Conservation (phyloP, 2,888 invertebrate species). For the Dasysyrphus tricinctus region DNA sequence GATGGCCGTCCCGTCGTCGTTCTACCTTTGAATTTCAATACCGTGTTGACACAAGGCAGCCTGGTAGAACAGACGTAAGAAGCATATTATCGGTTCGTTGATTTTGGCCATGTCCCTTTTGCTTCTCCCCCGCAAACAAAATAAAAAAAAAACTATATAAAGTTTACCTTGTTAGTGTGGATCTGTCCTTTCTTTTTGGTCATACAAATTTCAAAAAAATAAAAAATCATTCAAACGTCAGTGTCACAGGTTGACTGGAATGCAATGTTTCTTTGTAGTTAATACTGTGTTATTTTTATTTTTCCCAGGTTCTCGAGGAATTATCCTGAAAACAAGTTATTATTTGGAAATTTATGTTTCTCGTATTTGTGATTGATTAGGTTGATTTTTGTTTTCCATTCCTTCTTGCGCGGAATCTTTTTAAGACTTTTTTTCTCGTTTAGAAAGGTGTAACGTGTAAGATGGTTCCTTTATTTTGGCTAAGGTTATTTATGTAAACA, state of each 20-base stretch:
- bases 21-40: conserved; percentile 20
- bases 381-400: conserved; percentile 40
- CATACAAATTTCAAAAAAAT: not conserved
- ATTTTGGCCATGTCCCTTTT: conserved; percentile 23
- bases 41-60: conserved; percentile 42
- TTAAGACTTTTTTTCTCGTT: conserved; percentile 50
- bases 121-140: conserved; percentile 26
- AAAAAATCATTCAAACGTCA: conserved; percentile 18
- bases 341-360: conserved; percentile 64
- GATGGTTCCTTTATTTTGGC: conserved; percentile 5
- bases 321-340: conserved; percentile 62
- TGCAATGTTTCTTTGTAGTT: not conserved
- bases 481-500: not conserved
- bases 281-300: conserved; percentile 11
- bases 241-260: conserved; percentile 19
- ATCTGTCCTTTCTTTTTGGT: conserved; percentile 2
- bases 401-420: not conserved
- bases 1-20: conserved; percentile 1
- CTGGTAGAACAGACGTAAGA: not conserved
- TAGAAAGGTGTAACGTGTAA: conserved; percentile 22
- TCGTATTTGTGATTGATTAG: conserved; percentile 70
- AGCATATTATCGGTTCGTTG: not conserved
- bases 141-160: not conserved
- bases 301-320: not conserved
- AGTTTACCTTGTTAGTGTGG: conserved; percentile 11